These are phyloP conservation scores for Augochlorella aurata DNA, from an alignment of 2,888 invertebrate genomes.

Conservation along the genomic window DNA sequence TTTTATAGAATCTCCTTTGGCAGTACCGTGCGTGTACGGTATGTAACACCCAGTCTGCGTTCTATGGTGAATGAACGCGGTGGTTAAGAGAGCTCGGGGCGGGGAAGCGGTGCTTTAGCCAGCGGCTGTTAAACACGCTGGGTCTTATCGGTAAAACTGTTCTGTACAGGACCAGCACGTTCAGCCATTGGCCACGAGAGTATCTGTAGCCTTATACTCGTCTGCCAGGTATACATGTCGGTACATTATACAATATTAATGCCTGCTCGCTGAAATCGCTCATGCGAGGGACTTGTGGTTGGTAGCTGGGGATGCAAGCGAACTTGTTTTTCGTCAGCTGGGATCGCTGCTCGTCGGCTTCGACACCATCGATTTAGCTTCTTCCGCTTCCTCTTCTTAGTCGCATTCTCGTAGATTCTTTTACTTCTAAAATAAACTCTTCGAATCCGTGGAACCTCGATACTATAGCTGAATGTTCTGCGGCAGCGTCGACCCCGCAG, in stretches of 20 bases:
- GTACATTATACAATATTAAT: conserved; percentile 71
- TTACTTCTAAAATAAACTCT: background rate
- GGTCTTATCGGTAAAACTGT: conserved; percentile 81
- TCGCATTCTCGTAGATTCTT: background rate
- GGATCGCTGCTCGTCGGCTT: background rate
- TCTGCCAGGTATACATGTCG: conserved; percentile 67
- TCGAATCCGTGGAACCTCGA: background rate
- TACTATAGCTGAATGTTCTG: background rate
- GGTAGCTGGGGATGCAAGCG: conserved; percentile 10
- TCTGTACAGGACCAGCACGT: conserved; percentile 75
- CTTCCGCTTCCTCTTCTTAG: background rate
- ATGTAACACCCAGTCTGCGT: conserved; percentile 65
- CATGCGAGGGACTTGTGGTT: conserved; percentile 30
- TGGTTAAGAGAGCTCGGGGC: conserved; percentile 48
- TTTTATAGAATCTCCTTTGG: conserved; percentile 58
- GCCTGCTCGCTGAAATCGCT: conserved; percentile 65
- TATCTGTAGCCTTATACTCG: conserved; percentile 72
- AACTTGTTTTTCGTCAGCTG: conserved; percentile 4
- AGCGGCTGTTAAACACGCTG: conserved; percentile 79
- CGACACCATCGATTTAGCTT: background rate
- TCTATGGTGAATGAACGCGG: conserved; percentile 65
- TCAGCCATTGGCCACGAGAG: conserved; percentile 73
- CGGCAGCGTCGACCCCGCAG: background rate
- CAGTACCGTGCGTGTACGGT: conserved; percentile 54
- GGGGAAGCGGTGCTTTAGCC: conserved; percentile 75